Base-by-base conservation (phyloP, 2,888 invertebrate genomes). In the Eurois occulta region DNA sequence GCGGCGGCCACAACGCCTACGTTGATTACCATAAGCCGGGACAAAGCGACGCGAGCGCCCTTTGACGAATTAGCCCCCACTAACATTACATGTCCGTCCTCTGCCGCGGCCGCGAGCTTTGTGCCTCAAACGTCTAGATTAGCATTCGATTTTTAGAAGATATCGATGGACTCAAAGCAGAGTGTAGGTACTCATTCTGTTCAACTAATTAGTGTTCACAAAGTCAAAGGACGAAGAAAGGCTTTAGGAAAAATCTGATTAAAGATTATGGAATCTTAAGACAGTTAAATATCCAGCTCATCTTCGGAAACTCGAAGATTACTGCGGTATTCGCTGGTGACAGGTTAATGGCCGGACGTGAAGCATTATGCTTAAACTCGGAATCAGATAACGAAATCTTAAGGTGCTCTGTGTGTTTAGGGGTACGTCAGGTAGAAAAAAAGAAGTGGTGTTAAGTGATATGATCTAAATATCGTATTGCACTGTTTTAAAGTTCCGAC, bases 31-130 rank as follows among this genome's bases (percentile, higher is more conserved):
- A 95, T 95, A 95, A 95, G 95, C 95, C 92, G 91, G 92, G 91
- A 95, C 95, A 96, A 95, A 96, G 95, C 94, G 93, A 90, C 87
- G 87, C 91, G 91, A 89, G 90, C 89, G 90, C 93, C 95, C 96
- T 96, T 96, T 96, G 96, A 95, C 95, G 95, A 96, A 96, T 96
- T 96, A 96, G 94, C 94, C 76, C 92, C 91, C 92, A 92, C 93
- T 92, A 92, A 93, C 93, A 93, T 93, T 91, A 92, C 91, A 91
- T 90, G 91, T 90, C 91, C 88, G 79, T 83, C 69, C 80, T 78
- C 77, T 82, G 72, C 62, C 85, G 87, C 85, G 86, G 82, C 75
- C 85, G 84, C 89, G 87, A 80, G 77, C 83, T 83, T 84, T 87
- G 83, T 81, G 71, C 77, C 78, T 76, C 72, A 73, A 79, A 77